Evolutionary conservation across 1,140 invertebrate genomes (phyloP), one percentile per base, ranked within the genome.

Genomic region (Scaptomyza graminum): DNA sequence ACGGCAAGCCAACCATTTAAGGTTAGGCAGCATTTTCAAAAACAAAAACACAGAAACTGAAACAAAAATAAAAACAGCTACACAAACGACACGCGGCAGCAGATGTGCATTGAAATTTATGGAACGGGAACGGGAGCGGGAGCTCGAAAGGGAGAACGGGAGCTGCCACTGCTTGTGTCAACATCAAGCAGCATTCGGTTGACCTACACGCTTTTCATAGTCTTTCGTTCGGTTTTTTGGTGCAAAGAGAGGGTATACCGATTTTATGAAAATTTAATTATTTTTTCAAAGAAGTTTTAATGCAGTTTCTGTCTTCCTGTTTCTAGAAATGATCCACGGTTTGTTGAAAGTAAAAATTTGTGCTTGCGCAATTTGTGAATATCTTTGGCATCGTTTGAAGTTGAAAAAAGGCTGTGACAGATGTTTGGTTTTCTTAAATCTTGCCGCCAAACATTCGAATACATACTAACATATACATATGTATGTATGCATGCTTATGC

Each of bases 351-450:
- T n/a, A n/a, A n/a, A n/a, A n/a, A n/a, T n/a, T n/a, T n/a, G n/a
- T n/a, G 62, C 52, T 52, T 31, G 28, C 28, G 28, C 28, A 31
- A 31, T 31, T 31, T 4, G 28, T 31, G 28, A 28, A 28, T 28
- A 28, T 28, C 1, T 28, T 28, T 28, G 28, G 28, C 56, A 62
- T 76, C 69, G 72, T 75, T 76, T 76, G 69, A 76, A 67, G 73
- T 76, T 62, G 28, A 41, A 25, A 3, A 6, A 8, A 22, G 18
- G 6, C 12, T 37, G 5, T 28, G 28, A 56, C 64, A 73, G 51
- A 68, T 73, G 64, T 43, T 61, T 43, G 22, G 18, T 49, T 72
- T 44, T 59, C 62, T 59, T 59, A 52, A 66, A 66, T 52, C 46
- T 66, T 52, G 61, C 47, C 52, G 66, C 34, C 28, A 47, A 50